These are phyloP conservation scores for Microtus ochrogaster DNA, from an alignment of 2,113 vertebrate species.

Conservation along the genomic window DNA sequence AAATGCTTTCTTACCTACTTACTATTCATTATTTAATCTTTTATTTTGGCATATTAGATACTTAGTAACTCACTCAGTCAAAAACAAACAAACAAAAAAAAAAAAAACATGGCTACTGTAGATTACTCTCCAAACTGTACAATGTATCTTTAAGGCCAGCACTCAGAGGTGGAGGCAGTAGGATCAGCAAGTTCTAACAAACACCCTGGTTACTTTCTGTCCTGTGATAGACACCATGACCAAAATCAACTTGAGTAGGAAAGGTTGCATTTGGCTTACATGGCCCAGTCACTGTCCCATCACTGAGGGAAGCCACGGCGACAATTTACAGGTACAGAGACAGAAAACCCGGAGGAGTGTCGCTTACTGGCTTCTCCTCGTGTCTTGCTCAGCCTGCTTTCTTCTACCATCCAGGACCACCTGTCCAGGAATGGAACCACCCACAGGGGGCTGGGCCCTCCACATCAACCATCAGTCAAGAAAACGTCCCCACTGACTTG, in stretches of 20 bases:
- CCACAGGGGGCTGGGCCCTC: neutral
- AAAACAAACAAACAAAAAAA: no score
- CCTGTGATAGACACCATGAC: neutral
- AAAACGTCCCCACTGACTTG: neutral
- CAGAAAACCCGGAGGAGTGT: neutral
- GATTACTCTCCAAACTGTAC: neutral
- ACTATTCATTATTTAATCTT: neutral
- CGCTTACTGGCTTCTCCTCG: neutral
- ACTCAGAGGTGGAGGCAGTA: neutral
- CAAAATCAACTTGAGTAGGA: neutral
- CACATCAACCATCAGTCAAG: neutral
- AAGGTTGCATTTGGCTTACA: no score
- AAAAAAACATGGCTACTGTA: neutral
- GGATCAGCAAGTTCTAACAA: neutral
- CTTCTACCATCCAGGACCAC: neutral
- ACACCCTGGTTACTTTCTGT: neutral
- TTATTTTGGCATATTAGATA: neutral
- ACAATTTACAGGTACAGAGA: neutral
- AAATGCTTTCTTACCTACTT: neutral
- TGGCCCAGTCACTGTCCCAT: neutral
- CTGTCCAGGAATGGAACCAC: neutral
- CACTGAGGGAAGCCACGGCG: neutral
- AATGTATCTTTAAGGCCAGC: neutral
- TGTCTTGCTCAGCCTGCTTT: neutral
- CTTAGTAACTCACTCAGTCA: neutral